A percentile compares a stretch with the other conserved stretches of the same genome.
These are phyloP conservation scores for Hucho hucho DNA, from an alignment of 2,113 vertebrate species.

Conservation along the genomic window DNA sequence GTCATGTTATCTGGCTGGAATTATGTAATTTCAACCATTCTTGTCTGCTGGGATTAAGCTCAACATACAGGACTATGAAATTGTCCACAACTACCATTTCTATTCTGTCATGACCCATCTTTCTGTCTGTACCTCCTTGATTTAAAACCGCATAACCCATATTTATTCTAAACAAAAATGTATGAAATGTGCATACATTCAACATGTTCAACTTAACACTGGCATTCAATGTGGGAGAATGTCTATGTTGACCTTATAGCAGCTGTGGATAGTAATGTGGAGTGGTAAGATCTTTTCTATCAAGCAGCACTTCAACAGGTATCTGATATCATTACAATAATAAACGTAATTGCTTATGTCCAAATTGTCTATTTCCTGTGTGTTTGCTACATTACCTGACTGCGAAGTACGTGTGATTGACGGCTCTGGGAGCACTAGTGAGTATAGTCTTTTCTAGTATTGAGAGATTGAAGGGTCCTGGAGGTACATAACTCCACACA, in stretches of 20 bases:
- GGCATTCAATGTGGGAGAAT: conserved; percentile 34
- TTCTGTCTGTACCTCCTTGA: background rate
- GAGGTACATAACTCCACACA: conserved; percentile 33
- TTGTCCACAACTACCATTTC: background rate
- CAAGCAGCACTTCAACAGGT: conserved; percentile 27
- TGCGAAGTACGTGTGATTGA: conserved; percentile 6
- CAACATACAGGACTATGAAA: background rate
- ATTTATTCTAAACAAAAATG: background rate
- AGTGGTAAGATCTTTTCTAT: conserved; percentile 29
- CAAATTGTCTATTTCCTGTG: conserved; percentile 7
- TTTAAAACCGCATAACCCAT: background rate
- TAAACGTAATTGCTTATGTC: conserved; percentile 16
- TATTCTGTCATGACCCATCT: background rate
- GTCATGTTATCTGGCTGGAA: too few species aligned
- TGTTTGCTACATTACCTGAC: conserved; percentile 32
- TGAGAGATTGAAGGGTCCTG: conserved; percentile 9
- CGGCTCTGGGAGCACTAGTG: conserved; percentile 28
- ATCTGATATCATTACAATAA: background rate
- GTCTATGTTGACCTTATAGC: conserved; percentile 38
- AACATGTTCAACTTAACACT: conserved; percentile 45
- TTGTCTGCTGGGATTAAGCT: background rate
- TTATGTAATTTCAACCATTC: too few species aligned
- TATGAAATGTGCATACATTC: conserved; percentile 56
- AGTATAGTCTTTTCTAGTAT: background rate
- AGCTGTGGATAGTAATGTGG: conserved; percentile 51